A percentile compares a stretch with the other conserved stretches of the same genome.
Evolutionary conservation across 2,888 invertebrate species (phyloP).

Genomic region (Lymantria monacha): DNA sequence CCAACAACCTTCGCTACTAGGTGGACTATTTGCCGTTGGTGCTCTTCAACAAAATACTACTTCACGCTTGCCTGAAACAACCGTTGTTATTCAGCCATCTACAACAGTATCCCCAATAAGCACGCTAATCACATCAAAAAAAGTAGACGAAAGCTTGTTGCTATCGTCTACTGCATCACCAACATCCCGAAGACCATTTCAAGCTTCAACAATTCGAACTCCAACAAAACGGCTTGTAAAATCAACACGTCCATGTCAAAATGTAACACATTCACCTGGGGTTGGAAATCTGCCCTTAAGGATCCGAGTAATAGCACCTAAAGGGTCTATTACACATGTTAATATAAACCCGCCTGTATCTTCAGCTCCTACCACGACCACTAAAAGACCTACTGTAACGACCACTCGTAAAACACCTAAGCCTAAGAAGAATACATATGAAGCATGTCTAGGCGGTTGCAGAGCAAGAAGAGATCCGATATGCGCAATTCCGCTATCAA

Average conservation of each 20-base stretch:
- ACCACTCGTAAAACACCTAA: slow-evolving; percentile 40
- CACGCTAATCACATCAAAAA: neutral
- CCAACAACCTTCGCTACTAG: neutral
- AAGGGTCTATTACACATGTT: slow-evolving; percentile 62
- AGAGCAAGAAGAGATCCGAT: slow-evolving; percentile 58
- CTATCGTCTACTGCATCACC: neutral
- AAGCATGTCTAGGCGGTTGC: slow-evolving; percentile 60
- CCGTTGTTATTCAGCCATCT: slow-evolving; percentile 16
- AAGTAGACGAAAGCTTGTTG: neutral
- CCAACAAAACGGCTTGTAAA: neutral
- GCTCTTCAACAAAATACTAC: slow-evolving; percentile 1
- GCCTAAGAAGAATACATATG: slow-evolving; percentile 59
- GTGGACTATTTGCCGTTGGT: slow-evolving; percentile 14
- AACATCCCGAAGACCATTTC: neutral
- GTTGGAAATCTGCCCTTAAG: slow-evolving; percentile 32
- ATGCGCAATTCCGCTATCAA: slow-evolving; percentile 60
- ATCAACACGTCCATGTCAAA: neutral
- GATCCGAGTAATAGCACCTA: slow-evolving; percentile 61
- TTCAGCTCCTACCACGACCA: slow-evolving; percentile 38
- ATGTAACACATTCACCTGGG: neutral
- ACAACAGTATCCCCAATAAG: slow-evolving; percentile 17
- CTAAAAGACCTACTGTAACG: slow-evolving; percentile 41
- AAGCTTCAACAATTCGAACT: neutral
- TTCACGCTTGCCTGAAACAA: slow-evolving; percentile 8
- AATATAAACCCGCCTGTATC: slow-evolving; percentile 44